Base-by-base conservation (phyloP, 2,888 invertebrate genomes). In the Lepidochrysops patricia region DNA sequence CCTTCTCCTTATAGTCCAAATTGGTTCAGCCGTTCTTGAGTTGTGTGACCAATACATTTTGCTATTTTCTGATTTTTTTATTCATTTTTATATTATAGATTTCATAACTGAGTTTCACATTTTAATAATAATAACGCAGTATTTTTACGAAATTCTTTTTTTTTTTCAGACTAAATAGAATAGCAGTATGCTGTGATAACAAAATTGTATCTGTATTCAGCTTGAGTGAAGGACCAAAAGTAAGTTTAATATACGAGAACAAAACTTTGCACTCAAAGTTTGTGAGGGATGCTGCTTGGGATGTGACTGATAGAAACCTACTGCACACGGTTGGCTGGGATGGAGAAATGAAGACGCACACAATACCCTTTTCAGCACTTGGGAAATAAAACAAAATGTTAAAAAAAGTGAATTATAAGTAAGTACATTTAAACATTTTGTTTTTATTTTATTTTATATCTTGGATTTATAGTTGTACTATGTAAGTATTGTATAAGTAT, bases 301-400 rank as follows among this genome's bases (percentile, higher is more conserved):
- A 86, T 66, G 64, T 73, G 4, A 72, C 71, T 2, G 75, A 80
- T 1, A 69, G 69, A 19, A 72, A 77, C 57, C 66, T 75, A 25
- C 79, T 92, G 1, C 86, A 90, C 67, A 84, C 91, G 0, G 89
- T 91, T 15, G 91, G 91, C n/a, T 92, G 92, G 91, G 91, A 92
- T 67, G 84, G 85, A 54, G 77, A 80, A 64, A 71, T 91, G 13
- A 77, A 80, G 62, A 75, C 77, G 9, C 91, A 91, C 64, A 70
- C n/a, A n/a, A n/a, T n/a, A n/a, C n/a, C n/a, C n/a, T n/a, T n/a
- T n/a, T n/a, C n/a, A n/a, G n/a, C n/a, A n/a, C n/a, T n/a, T n/a
- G n/a, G n/a, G n/a, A n/a, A n/a, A n/a, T n/a, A n/a, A n/a, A n/a
- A n/a, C n/a, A n/a, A n/a, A n/a, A n/a, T n/a, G 23, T 43, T 52